These are phyloP conservation scores for Leptinotarsa rubiginosa DNA, from an alignment of 2,888 invertebrate genomes.

Conservation along the genomic window DNA sequence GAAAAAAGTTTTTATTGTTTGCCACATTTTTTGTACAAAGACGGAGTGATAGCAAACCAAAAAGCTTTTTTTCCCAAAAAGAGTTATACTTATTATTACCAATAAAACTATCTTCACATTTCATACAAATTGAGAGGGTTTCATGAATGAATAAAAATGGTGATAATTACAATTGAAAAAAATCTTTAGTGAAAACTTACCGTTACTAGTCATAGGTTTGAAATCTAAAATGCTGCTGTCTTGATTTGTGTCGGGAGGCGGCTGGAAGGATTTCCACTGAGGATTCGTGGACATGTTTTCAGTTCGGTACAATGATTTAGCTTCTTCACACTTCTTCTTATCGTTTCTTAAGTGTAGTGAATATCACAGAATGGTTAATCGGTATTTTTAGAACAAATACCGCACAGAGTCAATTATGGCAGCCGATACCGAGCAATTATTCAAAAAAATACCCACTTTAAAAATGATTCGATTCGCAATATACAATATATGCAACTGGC, in stretches of 20 bases:
- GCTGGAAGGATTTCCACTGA: conserved; percentile 92
- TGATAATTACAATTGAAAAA: too few relatives aligned
- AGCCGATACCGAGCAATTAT: conserved; percentile 51
- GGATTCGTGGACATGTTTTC: conserved; percentile 80
- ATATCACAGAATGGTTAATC: conserved; percentile 75
- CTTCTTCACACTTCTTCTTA: conserved; percentile 61
- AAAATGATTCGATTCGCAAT: conserved; percentile 53
- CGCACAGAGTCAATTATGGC: conserved; percentile 61
- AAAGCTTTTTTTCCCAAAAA: too few relatives aligned
- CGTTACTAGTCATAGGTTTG: conserved; percentile 76
- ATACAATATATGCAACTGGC: conserved; percentile 45
- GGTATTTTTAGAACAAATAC: conserved; percentile 57
- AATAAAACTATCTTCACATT: too few relatives aligned
- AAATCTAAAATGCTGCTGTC: conserved; percentile 85
- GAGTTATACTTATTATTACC: too few relatives aligned
- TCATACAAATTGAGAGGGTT: too few relatives aligned
- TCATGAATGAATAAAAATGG: too few relatives aligned
- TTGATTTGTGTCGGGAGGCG: conserved; percentile 84
- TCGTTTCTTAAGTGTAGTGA: conserved; percentile 66
- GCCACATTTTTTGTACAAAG: too few relatives aligned
- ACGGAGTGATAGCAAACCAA: too few relatives aligned
- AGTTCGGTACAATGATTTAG: conserved; percentile 57
- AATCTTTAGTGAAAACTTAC: conserved; percentile 50
- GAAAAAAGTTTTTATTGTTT: too few relatives aligned
- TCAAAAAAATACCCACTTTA: conserved; percentile 53